Base-by-base conservation (phyloP, 1,140 invertebrate genomes). In the Caenorhabditis remanei region DNA sequence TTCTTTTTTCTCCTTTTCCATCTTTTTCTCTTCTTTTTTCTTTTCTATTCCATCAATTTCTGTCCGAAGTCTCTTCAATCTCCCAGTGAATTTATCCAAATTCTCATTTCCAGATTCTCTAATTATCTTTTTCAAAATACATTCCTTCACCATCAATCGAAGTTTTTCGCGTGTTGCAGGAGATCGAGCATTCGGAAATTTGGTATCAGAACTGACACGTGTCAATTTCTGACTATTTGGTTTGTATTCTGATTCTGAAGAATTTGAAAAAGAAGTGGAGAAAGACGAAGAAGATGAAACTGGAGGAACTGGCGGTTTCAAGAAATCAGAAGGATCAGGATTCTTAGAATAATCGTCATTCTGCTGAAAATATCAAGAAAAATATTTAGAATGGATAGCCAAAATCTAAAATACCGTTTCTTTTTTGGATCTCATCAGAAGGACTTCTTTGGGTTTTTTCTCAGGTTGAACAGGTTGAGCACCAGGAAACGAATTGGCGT, bases 131-230 rank as follows among this genome's bases (percentile, higher is more conserved):
- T 79, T 79, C 46, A 24, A 4, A 48, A 4, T 46, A 50, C 46
- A 79, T 50, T 79, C 32, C 46, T 79, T 79, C 4, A 79, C 9
- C n/a, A 79, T 19, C 40, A 50, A 24, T 13, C 71, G 43, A 50
- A 48, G 9, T 50, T 41, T 79, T 14, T 50, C n/a, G 24, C 71
- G 71, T 53, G 71, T 79, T 11, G 46, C 71, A 11, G 71, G 71
- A 79, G 71, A 79, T 21, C 46, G 46, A 32, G 71, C 71, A 43
- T 46, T n/a, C 1, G 71, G 71, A 24, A 79, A 79, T 43, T 19
- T 41, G 40, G 46, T 79, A 50, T 50, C 71, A 16, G 71, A 79
- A 79, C 46, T 50, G 46, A 79, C 71, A 79, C 71, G 71, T 79
- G 43, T 79, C 46, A 79, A 50, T 50, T 79, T 50, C 4, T n/a